Evolutionary conservation across 2,888 invertebrate genomes (phyloP).

Genomic region (Dicranocentrus wangi): DNA sequence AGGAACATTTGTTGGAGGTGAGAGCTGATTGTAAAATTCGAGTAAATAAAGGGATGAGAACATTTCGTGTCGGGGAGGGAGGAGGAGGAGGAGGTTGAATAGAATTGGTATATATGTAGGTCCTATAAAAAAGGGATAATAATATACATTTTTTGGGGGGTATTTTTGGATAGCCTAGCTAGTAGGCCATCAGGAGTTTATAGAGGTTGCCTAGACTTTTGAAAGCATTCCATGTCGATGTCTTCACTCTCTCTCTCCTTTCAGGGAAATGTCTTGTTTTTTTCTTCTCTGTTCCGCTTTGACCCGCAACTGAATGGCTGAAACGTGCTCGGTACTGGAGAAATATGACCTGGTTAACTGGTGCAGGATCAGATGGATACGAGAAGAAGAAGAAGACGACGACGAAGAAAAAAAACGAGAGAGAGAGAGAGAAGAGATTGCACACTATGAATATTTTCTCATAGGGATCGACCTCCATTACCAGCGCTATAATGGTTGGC

Average conservation of each 20-base stretch:
- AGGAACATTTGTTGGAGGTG: background rate
- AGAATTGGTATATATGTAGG: too few species aligned
- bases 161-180: background rate
- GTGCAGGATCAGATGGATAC: slow-evolving; percentile 49
- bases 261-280: slow-evolving; percentile 34
- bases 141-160: background rate
- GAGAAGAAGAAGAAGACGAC: background rate
- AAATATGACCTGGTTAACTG: slow-evolving; percentile 48
- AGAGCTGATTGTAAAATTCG: slow-evolving; percentile 24
- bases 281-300: slow-evolving; percentile 27
- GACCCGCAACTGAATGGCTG: slow-evolving; percentile 66
- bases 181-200: background rate
- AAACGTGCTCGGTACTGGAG: slow-evolving; percentile 60
- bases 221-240: slow-evolving; percentile 43
- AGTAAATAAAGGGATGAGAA: background rate
- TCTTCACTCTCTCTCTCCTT: slow-evolving; percentile 16
- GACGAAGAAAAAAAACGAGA: background rate
- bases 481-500: background rate
- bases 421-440: background rate
- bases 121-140: too few species aligned
- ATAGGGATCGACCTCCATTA: too few species aligned
- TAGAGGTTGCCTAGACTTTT: background rate
- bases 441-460: too few species aligned
- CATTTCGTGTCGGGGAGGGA: too few species aligned
- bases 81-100: too few species aligned